A percentile compares a stretch with the other conserved stretches of the same genome.
Evolutionary conservation across 1,140 invertebrate genomes (phyloP).

Genomic region (Uloborus diversus): DNA sequence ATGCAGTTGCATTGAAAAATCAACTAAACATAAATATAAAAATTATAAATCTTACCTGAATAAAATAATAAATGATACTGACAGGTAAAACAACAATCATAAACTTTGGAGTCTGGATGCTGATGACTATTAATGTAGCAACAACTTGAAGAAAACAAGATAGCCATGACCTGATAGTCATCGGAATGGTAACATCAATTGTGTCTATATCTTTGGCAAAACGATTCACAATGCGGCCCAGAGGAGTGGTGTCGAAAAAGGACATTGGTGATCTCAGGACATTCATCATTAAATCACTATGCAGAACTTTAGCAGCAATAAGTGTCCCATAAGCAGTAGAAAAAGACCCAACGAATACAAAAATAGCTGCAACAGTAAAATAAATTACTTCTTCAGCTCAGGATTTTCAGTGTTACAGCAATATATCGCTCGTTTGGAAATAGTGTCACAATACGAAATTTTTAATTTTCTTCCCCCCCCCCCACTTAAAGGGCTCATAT

Average conservation of each 20-base stretch:
- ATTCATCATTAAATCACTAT: constrained; percentile 61
- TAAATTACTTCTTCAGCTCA: too few species aligned
- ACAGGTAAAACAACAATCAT: constrained; percentile 69
- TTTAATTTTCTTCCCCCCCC: too few species aligned
- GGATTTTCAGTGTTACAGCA: too few species aligned
- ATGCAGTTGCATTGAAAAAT: too few species aligned
- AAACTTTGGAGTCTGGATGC: constrained; percentile 70
- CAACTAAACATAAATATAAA: not conserved
- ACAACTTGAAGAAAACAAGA: constrained; percentile 65
- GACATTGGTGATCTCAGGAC: constrained; percentile 64
- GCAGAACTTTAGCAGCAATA: constrained; percentile 57
- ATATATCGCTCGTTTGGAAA: too few species aligned
- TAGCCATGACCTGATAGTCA: constrained; percentile 63
- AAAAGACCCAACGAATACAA: constrained; percentile 58
- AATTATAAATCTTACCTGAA: constrained; percentile 64
- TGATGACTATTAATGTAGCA: constrained; percentile 69
- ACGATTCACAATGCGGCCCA: constrained; percentile 68
- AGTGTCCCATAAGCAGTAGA: constrained; percentile 57
- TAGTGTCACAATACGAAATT: too few species aligned
- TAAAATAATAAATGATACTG: constrained; percentile 69
- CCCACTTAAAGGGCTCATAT: too few species aligned
- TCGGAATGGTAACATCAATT: constrained; percentile 64
- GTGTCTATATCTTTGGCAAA: constrained; percentile 69
- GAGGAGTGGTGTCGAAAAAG: constrained; percentile 67
- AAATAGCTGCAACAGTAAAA: constrained; percentile 40